Conservation (phyloP, 2,113 vertebrate genomes). For the Hydrochoerus hydrochaeris region DNA sequence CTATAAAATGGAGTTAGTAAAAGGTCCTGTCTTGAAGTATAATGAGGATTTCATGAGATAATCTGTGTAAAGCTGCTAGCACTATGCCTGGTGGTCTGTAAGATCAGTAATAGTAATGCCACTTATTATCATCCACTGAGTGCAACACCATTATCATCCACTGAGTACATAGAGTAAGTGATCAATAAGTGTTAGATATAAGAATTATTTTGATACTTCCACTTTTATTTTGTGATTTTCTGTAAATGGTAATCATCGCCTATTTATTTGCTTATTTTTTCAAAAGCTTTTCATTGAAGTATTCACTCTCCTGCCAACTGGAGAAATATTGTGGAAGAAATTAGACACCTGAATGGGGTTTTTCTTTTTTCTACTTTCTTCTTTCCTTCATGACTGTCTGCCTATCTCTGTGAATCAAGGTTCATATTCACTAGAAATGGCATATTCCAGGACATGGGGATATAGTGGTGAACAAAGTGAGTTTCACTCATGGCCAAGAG, state of each 20-base stretch:
- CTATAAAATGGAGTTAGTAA: not conserved
- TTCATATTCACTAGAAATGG: not conserved
- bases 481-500: not conserved
- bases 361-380: not conserved
- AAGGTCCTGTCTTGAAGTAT: not conserved
- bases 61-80: not conserved
- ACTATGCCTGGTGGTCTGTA: not conserved
- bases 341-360: not conserved
- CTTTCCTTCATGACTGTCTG: not conserved
- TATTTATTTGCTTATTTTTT: not conserved
- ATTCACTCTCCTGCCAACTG: not conserved
- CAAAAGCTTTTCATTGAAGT: not conserved
- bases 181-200: not conserved
- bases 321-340: not conserved
- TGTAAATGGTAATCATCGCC: not conserved
- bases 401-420: not conserved
- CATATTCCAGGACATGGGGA: not conserved
- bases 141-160: too few relatives aligned
- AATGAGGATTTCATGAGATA: not conserved
- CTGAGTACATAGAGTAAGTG: not conserved
- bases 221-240: not conserved
- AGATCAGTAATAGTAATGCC: not conserved
- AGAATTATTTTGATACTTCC: not conserved
- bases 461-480: not conserved
- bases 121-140: not conserved